Percentiles rank a stretch among this genome's conserved stretches.
Evolutionary conservation across 2,113 vertebrate genomes (phyloP).

Genomic region (Colaptes auratus): DNA sequence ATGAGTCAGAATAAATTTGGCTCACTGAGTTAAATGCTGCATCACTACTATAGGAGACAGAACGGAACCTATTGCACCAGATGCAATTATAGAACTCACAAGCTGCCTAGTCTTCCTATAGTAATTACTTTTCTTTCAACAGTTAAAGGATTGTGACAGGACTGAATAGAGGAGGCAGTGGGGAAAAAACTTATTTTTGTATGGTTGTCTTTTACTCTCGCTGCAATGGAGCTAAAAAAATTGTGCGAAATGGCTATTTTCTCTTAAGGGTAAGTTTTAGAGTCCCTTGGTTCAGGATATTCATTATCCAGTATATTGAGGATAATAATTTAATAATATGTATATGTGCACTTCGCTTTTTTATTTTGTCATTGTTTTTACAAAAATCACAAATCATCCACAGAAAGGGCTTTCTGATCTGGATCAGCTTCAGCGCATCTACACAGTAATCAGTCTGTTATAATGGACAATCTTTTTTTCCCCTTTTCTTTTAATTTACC

Average conservation of each 20-base stretch:
- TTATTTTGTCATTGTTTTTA: background rate
- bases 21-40: constrained; percentile 11
- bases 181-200: background rate
- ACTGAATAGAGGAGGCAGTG: background rate
- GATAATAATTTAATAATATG: background rate
- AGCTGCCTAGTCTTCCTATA: background rate
- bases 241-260: background rate
- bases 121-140: constrained; percentile 28
- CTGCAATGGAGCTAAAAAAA: background rate
- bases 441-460: constrained; percentile 10
- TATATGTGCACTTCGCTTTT: background rate
- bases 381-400: background rate
- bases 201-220: background rate
- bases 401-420: background rate
- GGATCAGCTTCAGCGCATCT: background rate
- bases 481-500: background rate
- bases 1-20: constrained; percentile 30
- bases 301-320: background rate
- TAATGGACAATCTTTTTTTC: background rate
- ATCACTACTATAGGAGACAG: background rate
- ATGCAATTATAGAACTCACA: constrained; percentile 16
- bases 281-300: background rate
- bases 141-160: background rate
- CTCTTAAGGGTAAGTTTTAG: background rate
- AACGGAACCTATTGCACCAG: background rate